A percentile compares a stretch with the other conserved stretches of the same genome.
These are phyloP conservation scores for Xestia rhomboidea DNA, from an alignment of 2,888 invertebrate genomes.

Conservation along the genomic window DNA sequence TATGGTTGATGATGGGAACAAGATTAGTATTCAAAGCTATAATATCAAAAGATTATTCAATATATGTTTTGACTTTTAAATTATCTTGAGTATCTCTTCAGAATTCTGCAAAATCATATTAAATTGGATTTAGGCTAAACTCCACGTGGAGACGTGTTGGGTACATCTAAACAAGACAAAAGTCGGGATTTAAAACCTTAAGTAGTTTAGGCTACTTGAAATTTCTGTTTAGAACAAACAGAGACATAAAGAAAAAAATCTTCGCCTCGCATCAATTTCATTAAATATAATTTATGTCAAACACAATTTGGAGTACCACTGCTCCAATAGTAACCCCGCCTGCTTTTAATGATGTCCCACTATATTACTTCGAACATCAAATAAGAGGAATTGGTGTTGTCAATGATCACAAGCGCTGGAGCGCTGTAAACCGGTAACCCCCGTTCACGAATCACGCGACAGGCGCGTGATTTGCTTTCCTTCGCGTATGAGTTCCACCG, in stretches of 20 bases:
- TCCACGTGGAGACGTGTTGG: neutral
- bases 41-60: neutral
- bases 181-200: no score
- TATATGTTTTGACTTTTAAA: neutral
- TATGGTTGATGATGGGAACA: neutral
- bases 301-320: constrained; percentile 6
- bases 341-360: constrained; percentile 42
- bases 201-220: neutral
- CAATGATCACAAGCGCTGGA: constrained; percentile 21
- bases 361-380: constrained; percentile 36
- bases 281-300: constrained; percentile 13
- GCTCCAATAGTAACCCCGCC: constrained; percentile 3
- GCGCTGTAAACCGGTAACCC: neutral
- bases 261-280: neutral
- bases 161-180: neutral
- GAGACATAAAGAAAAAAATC: neutral
- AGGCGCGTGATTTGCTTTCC: neutral
- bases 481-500: neutral
- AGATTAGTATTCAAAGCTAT: neutral
- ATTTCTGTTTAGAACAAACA: neutral
- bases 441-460: neutral
- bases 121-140: neutral
- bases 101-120: neutral
- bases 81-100: neutral
- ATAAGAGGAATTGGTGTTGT: constrained; percentile 38